Evolutionary conservation across 2,797 vertebrate species (phyloP).

Genomic region (Acridotheres tristis): DNA sequence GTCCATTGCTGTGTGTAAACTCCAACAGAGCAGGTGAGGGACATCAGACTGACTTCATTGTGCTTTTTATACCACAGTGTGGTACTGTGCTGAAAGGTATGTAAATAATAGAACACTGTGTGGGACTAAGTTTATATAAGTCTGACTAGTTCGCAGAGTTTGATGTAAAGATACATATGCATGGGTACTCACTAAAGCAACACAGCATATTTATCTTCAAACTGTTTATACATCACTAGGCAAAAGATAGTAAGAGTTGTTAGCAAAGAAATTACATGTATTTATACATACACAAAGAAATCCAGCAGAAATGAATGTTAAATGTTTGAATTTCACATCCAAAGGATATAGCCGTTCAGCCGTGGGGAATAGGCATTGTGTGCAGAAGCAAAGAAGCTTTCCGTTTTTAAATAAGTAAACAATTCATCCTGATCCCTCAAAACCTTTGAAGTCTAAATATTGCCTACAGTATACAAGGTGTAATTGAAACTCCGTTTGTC

Average conservation of each 20-base stretch:
- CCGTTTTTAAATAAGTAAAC: constrained; percentile 28
- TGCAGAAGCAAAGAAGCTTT: neutral
- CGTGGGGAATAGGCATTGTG: neutral
- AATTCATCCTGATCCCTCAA: constrained; percentile 6
- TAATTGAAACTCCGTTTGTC: constrained; percentile 15
- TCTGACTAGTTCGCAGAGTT: neutral
- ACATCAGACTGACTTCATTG: neutral
- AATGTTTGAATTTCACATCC: neutral
- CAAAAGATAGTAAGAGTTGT: neutral
- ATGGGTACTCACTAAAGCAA: neutral
- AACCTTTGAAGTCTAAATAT: constrained; percentile 42
- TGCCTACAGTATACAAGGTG: constrained; percentile 17
- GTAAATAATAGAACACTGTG: neutral
- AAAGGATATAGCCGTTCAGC: neutral
- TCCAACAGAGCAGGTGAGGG: neutral
- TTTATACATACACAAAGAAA: neutral
- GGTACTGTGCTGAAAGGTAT: neutral
- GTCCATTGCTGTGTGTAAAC: neutral
- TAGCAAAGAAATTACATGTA: neutral
- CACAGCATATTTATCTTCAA: neutral
- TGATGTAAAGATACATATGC: neutral
- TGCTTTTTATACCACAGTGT: constrained; percentile 4
- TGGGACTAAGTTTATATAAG: constrained; percentile 15
- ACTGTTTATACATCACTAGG: neutral
- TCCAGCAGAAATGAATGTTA: neutral